These are phyloP conservation scores for Julus scandinavius DNA, from an alignment of 2,888 invertebrate genomes.

Conservation along the genomic window DNA sequence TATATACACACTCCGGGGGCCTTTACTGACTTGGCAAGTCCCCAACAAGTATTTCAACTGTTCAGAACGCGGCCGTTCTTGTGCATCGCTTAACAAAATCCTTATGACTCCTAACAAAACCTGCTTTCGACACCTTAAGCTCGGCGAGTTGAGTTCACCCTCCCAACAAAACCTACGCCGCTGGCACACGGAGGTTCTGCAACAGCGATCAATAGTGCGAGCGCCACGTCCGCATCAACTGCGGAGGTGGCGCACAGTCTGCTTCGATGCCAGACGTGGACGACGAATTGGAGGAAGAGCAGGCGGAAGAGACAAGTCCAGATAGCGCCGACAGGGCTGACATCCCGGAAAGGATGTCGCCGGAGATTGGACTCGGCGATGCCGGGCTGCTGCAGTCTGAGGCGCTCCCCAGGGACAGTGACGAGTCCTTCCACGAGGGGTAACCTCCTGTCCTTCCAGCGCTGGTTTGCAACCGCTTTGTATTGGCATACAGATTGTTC, in stretches of 20 bases:
- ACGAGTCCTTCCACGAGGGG: constrained; percentile 15
- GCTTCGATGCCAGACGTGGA: constrained; percentile 44
- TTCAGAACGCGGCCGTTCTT: too few species aligned
- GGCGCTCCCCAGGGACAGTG: neutral
- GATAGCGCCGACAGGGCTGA: constrained; percentile 48
- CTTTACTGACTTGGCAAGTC: too few species aligned
- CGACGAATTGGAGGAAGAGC: constrained; percentile 8
- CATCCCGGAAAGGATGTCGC: constrained; percentile 43
- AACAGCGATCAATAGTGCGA: neutral
- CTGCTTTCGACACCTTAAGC: too few species aligned
- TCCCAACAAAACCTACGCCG: too few species aligned
- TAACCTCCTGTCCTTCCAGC: neutral
- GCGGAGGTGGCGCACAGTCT: neutral
- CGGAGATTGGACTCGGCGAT: neutral
- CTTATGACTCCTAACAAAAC: too few species aligned
- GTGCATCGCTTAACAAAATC: too few species aligned
- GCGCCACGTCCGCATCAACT: neutral
- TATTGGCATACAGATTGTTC: neutral
- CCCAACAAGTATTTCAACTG: too few species aligned
- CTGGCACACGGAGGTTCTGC: too few species aligned
- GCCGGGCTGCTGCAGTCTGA: neutral
- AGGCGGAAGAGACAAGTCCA: neutral
- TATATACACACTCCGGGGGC: neutral
- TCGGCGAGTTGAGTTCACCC: too few species aligned
- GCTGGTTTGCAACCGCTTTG: neutral